Base-by-base conservation (phyloP, 2,888 invertebrate genomes). In the Apodemia zela region DNA sequence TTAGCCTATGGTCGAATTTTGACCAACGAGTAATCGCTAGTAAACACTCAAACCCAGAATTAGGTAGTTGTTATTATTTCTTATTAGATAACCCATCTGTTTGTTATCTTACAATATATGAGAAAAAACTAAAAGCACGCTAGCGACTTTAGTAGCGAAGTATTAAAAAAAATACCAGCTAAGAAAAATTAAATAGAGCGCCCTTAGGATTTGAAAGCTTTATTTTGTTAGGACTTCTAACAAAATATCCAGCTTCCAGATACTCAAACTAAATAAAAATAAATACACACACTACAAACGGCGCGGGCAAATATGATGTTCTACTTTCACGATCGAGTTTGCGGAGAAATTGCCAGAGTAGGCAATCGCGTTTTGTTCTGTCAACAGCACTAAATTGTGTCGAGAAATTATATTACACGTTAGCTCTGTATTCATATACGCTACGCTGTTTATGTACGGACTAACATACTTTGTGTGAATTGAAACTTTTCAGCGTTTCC, bases 231-330 rank as follows among this genome's bases (percentile, higher is more conserved):
- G 42, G 42, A 42, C 42, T 4, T 42, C 42, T 15, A 42, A 42
- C 42, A 42, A 42, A 15, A 42, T 15, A 51, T 51, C 18, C 18
- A 51, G 51, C 21, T 11, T 21, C 21, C 11, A 51, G 8, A 21
- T 51, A 18, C 51, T 51, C 21, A 18, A 51, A 51, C 13, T 51
- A 21, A 51, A 51, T 51, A 51, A 25, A 21, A 51, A 51, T 51
- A 49, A 49, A 49, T 15, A 49, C 49, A 49, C 49, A 10, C 35
- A 38, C 38, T 17, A 49, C 18, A 18, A 18, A 11, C 18, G 10
- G 49, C 38, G 17, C 21, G 62, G 60, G 57, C 33, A 65, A 64
- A 66, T 64, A 62, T 64, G 64, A 64, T 62, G 64, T 60, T 60
- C 66, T 60, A 66, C 62, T 64, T 64, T 66, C 57, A 42, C 60